Conservation (phyloP, 1,140 invertebrate species). For the Anastatus disparis region DNA sequence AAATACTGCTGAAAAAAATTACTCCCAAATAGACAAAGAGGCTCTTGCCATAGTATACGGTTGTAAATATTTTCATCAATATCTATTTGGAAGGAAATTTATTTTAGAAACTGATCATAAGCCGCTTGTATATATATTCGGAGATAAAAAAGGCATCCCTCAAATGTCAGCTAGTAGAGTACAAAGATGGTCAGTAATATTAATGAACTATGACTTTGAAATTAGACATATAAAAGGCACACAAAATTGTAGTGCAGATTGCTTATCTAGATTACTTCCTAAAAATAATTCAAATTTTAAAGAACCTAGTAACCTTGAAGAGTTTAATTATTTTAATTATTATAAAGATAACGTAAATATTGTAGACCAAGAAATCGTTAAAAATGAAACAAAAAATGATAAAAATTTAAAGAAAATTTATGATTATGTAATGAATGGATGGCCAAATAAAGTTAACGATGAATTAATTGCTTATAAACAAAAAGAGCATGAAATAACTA, state of each 20-base stretch:
- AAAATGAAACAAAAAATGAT: constrained; percentile 30
- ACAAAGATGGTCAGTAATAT: constrained; percentile 55
- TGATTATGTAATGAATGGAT: constrained; percentile 19
- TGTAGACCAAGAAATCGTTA: constrained; percentile 4
- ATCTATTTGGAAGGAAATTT: constrained; percentile 53
- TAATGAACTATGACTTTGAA: constrained; percentile 55
- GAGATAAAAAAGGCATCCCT: constrained; percentile 51
- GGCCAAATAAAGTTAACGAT: neutral
- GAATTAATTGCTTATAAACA: neutral
- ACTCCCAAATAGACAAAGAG: constrained; percentile 48
- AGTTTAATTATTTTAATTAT: constrained; percentile 15
- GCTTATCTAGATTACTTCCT: constrained; percentile 43
- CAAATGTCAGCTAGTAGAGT: constrained; percentile 52
- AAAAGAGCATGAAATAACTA: constrained; percentile 25
- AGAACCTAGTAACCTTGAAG: neutral
- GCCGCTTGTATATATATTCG: constrained; percentile 64
- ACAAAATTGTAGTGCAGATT: constrained; percentile 52
- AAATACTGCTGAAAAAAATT: constrained; percentile 42
- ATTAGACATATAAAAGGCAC: constrained; percentile 35
- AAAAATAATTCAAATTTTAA: constrained; percentile 10
- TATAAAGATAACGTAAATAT: constrained; percentile 24
- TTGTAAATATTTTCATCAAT: constrained; percentile 40
- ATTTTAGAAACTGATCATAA: constrained; percentile 65
- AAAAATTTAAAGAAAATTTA: constrained; percentile 23
- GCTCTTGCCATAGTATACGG: constrained; percentile 44